Evolutionary conservation across 2,888 invertebrate genomes (phyloP).

Genomic region (Smittia aterrima): DNA sequence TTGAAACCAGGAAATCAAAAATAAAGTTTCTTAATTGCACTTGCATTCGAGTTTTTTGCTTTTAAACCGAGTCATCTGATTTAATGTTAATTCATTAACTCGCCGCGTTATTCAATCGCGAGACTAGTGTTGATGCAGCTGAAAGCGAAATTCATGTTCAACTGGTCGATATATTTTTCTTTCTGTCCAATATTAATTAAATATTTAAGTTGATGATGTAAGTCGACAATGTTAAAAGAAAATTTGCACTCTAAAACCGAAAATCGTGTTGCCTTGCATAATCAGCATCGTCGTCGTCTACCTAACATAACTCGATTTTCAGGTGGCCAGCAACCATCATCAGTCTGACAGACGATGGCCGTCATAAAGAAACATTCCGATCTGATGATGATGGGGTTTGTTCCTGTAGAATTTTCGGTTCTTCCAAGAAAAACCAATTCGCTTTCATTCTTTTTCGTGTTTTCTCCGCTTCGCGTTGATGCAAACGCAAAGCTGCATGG

Average conservation of each 20-base stretch:
- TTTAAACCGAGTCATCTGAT: neutral
- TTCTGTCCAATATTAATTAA: neutral
- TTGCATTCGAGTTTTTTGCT: too few species aligned
- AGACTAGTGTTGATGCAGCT: neutral
- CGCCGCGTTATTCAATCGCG: neutral
- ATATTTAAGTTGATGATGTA: neutral
- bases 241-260: neutral
- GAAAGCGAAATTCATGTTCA: slow-evolving; percentile 2
- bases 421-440: neutral
- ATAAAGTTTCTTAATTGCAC: too few species aligned
- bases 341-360: slow-evolving; percentile 6
- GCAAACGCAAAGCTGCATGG: neutral
- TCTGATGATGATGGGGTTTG: slow-evolving; percentile 6
- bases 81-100: neutral
- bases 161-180: neutral
- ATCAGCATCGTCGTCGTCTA: neutral
- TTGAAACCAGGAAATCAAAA: neutral
- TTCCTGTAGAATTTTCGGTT: neutral
- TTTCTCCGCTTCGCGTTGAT: neutral
- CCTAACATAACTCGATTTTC: neutral
- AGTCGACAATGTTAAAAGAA: neutral
- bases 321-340: neutral
- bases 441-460: neutral
- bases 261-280: neutral
- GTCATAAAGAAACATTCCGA: neutral